Conservation (phyloP, 35 echinoderm and acorn worm species). For the Apostichopus californicus region DNA sequence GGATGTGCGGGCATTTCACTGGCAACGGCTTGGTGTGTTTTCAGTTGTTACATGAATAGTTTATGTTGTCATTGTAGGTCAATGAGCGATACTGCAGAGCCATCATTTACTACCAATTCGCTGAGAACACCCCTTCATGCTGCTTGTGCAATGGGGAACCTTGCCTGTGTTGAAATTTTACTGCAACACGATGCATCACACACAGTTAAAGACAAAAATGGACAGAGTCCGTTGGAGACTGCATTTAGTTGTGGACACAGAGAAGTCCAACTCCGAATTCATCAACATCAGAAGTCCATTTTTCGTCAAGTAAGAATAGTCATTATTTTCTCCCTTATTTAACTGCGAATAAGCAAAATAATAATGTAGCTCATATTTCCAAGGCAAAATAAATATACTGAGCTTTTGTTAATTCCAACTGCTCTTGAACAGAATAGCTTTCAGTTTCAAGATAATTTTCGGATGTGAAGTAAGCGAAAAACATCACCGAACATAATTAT, state of each 20-base stretch:
- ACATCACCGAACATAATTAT: too few relatives aligned
- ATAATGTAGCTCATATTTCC: too few relatives aligned
- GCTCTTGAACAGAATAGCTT: too few relatives aligned
- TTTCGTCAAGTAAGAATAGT: conserved; percentile 7
- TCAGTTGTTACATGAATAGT: too few relatives aligned
- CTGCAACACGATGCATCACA: conserved; percentile 66
- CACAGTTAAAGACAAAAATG: conserved; percentile 54
- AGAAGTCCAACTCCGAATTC: conserved; percentile 66
- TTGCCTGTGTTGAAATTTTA: conserved; percentile 71
- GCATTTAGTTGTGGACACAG: conserved; percentile 80
- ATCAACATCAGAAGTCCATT: conserved; percentile 44
- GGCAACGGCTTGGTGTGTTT: too few relatives aligned
- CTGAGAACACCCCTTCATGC: conserved; percentile 81
- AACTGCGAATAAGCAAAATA: too few relatives aligned
- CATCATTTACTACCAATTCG: conserved; percentile 49
- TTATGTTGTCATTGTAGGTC: not conserved
- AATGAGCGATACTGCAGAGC: conserved; percentile 7
- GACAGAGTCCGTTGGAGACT: conserved; percentile 66
- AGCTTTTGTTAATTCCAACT: too few relatives aligned
- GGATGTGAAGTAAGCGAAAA: too few relatives aligned
- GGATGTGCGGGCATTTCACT: too few relatives aligned
- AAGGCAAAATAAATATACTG: too few relatives aligned
- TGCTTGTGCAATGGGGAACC: conserved; percentile 91
- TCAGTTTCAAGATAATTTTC: too few relatives aligned
- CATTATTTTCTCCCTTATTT: too few relatives aligned